Percentiles rank a stretch among this genome's conserved stretches.
Conservation (phyloP, 2,888 invertebrate species). For the Eilema griseolum region DNA sequence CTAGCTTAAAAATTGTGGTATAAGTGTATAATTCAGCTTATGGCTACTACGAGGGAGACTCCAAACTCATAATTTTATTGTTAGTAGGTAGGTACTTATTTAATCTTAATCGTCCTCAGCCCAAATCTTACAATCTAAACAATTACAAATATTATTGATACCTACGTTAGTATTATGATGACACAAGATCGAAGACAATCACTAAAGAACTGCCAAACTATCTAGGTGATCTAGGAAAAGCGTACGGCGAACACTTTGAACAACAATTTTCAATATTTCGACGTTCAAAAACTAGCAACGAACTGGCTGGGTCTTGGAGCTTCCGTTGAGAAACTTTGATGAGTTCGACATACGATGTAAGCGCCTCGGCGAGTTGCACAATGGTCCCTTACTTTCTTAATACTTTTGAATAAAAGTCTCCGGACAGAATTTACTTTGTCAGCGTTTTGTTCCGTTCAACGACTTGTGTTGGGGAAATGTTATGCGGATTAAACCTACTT, state of each 20-base stretch:
- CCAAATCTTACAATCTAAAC: too few relatives aligned
- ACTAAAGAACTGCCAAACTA: slow-evolving; percentile 23
- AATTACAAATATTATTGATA: too few relatives aligned
- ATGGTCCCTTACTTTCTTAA: slow-evolving; percentile 60
- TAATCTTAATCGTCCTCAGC: too few relatives aligned
- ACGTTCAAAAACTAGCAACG: slow-evolving; percentile 59
- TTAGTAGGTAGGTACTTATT: too few relatives aligned
- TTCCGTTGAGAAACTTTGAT: slow-evolving; percentile 70
- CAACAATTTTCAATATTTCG: slow-evolving; percentile 65
- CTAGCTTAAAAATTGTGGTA: too few relatives aligned
- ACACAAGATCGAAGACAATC: slow-evolving; percentile 1
- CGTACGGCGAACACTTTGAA: slow-evolving; percentile 37
- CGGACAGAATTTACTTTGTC: slow-evolving; percentile 58
- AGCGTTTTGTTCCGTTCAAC: slow-evolving; percentile 51
- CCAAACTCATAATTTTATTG: too few relatives aligned
- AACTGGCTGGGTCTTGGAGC: slow-evolving; percentile 48
- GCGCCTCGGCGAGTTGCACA: slow-evolving; percentile 66
- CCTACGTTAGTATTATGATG: not conserved
- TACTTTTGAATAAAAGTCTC: slow-evolving; percentile 64
- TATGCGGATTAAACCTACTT: not conserved
- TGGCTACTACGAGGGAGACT: too few relatives aligned
- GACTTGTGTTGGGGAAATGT: slow-evolving; percentile 29
- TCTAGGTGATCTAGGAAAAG: slow-evolving; percentile 29
- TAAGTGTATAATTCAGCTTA: too few relatives aligned
- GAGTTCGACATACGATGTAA: slow-evolving; percentile 74